Evolutionary conservation across 2,797 vertebrate genomes (phyloP).

Genomic region (Rhinogobio ventralis): DNA sequence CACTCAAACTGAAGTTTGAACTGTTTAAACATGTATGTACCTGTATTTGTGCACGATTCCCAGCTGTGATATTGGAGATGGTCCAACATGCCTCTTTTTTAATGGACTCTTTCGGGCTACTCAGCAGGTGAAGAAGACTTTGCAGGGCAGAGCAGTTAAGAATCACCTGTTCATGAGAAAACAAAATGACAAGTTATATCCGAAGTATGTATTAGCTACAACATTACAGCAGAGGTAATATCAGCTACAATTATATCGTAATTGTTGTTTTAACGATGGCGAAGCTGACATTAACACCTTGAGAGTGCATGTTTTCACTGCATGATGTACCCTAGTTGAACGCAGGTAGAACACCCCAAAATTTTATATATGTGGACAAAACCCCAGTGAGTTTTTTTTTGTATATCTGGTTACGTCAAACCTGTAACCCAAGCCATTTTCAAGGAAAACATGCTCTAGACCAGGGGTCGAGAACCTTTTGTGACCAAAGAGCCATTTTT

Average conservation of each 20-base stretch:
- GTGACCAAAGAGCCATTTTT: no score
- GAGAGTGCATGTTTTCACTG: not conserved
- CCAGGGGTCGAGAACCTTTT: no score
- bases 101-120: slow-evolving; percentile 95
- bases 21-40: slow-evolving; percentile 63
- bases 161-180: slow-evolving; percentile 82
- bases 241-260: not conserved
- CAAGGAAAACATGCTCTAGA: no score
- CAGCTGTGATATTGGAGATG: slow-evolving; percentile 96
- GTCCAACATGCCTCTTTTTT: slow-evolving; percentile 97
- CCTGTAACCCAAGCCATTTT: no score
- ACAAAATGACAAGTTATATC: not conserved
- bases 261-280: not conserved
- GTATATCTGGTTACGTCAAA: no score
- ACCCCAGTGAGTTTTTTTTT: no score
- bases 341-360: not conserved
- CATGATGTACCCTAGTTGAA: not conserved
- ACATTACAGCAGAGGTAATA: not conserved
- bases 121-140: slow-evolving; percentile 92
- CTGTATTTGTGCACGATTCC: slow-evolving; percentile 96
- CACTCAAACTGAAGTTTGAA: not conserved
- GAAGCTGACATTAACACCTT: not conserved
- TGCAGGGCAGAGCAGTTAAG: slow-evolving; percentile 95
- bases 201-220: not conserved
- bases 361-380: not conserved